Conservation (phyloP, 2,113 vertebrate genomes). For the Epinephelus lanceolatus region DNA sequence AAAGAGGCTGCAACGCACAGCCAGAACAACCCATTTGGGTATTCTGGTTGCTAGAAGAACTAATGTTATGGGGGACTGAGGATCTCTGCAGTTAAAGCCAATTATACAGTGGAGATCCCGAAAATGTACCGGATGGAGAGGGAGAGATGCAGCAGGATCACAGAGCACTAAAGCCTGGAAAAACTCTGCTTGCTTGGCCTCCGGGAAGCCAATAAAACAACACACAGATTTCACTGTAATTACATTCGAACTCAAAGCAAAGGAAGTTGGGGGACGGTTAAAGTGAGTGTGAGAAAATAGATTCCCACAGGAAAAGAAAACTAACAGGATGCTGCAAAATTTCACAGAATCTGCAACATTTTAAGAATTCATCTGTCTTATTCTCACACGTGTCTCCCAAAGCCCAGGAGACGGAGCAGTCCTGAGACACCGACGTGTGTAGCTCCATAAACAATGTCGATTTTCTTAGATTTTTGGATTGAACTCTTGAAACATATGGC, state of each 20-base stretch:
- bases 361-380: background rate
- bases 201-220: conserved; percentile 64
- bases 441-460: background rate
- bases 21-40: conserved; percentile 19
- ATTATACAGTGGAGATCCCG: conserved; percentile 40
- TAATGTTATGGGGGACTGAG: conserved; percentile 29
- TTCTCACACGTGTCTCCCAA: background rate
- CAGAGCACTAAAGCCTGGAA: conserved; percentile 41
- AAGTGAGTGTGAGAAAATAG: conserved; percentile 49
- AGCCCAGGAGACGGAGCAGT: background rate
- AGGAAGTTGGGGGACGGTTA: conserved; percentile 37
- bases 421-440: background rate
- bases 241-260: conserved; percentile 51
- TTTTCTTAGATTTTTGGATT: conserved; percentile 8
- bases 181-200: conserved; percentile 27
- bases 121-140: conserved; percentile 52
- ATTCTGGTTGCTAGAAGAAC: conserved; percentile 49
- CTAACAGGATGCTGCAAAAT: background rate
- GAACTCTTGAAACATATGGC: conserved; percentile 8
- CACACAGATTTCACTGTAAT: conserved; percentile 65
- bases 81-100: conserved; percentile 41
- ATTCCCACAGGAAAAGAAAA: conserved; percentile 26
- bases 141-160: conserved; percentile 46
- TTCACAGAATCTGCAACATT: background rate
- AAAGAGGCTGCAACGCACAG: conserved; percentile 33